Base-by-base conservation (phyloP, 2,113 vertebrate species). In the Phalacrocorax pelagicus region DNA sequence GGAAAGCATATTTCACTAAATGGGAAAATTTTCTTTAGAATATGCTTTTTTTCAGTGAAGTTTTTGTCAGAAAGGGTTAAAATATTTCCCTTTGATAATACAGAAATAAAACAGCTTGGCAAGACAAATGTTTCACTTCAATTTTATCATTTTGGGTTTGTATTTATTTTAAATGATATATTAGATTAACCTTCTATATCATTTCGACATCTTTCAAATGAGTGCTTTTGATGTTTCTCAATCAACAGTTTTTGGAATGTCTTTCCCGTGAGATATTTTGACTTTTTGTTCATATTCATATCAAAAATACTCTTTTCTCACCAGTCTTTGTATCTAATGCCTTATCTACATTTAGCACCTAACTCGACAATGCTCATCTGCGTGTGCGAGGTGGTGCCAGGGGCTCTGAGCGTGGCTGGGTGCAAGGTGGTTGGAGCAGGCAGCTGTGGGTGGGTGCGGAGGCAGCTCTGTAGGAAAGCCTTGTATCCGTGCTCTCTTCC, bases 101-200 rank as follows among this genome's bases (percentile, higher is more conserved):
- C 13, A 11, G 75, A 88, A 95, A 94, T 77, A 87, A 90, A 96
- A 29, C 54, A 70, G 32, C 67, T 78, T 84, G 69, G 90, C 51
- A 75, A 77, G 81, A 92, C 58, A 88, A 92, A 83, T 2, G 9
- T 57, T 96, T 86, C 75, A 46, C 55, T 92, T 92, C 47, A 62
- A 8, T 72, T 92, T 94, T 80, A 26, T 71, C 66, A 84, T 84
- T 87, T 86, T 36, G 52, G 72, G 15, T 74, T 84, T 71, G 69
- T 72, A 80, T 96, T 87, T 94, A 79, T 96, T 96, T 96, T 67
- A 93, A 94, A 86, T 83, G 55, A 88, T 63, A 73, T 80, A 83
- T 92, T 93, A 86, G 62, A 92, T 88, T 61, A 95, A 89, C 86
- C 72, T 86, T 81, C 63, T 70, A 1, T 72, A 87, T 84, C 94